Evolutionary conservation across 2,888 invertebrate genomes (phyloP).

Genomic region (Trachelus stipa): DNA sequence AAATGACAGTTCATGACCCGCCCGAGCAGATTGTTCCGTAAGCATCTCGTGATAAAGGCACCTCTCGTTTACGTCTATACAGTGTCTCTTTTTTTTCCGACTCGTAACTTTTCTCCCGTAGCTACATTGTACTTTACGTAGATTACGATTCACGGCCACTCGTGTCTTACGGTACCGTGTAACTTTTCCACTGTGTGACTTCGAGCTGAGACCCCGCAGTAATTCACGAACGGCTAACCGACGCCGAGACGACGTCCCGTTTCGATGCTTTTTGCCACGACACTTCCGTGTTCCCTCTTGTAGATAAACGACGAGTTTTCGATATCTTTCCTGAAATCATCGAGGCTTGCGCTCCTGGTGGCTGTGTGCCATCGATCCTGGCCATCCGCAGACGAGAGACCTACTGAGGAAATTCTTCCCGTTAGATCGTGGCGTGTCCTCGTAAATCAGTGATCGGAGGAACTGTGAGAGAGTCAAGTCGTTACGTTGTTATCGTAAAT

Average conservation of each 20-base stretch:
- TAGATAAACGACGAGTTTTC: not conserved
- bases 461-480: not conserved
- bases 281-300: not conserved
- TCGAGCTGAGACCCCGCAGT: not conserved
- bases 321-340: not conserved
- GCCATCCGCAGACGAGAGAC: not conserved
- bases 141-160: not conserved
- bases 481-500: not conserved
- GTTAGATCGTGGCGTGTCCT: slow-evolving; percentile 12
- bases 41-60: not conserved
- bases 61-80: not conserved
- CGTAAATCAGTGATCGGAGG: not conserved
- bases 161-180: not conserved
- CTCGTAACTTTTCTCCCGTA: not conserved
- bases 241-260: not conserved
- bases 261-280: not conserved
- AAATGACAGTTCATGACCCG: not conserved
- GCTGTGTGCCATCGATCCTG: slow-evolving; percentile 1
- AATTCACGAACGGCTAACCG: not conserved
- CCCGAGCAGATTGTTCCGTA: not conserved
- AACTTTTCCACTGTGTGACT: not conserved
- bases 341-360: not conserved
- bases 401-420: slow-evolving; percentile 9
- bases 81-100: not conserved
- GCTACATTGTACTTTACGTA: not conserved